A percentile compares a stretch with the other conserved stretches of the same genome.
Conservation (phyloP, 2,113 vertebrate species). For the Gorsachius goisagi region DNA sequence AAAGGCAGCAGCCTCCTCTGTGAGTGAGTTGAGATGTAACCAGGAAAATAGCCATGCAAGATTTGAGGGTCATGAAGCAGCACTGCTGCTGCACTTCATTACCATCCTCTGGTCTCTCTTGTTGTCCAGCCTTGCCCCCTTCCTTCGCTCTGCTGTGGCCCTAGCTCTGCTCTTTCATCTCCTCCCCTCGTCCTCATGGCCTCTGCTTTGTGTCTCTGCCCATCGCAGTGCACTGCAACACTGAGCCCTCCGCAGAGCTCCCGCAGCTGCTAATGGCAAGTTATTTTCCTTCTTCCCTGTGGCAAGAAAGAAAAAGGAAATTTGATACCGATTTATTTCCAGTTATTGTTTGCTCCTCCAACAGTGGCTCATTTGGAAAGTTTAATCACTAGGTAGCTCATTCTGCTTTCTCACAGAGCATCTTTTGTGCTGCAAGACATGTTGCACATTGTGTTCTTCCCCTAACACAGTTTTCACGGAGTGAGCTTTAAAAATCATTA, state of each 20-base stretch:
- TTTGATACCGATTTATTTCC: neutral
- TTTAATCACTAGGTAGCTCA: constrained; percentile 50
- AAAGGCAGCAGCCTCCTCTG: neutral
- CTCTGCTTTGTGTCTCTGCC: constrained; percentile 1
- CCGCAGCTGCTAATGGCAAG: neutral
- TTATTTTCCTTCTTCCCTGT: neutral
- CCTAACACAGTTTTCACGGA: neutral
- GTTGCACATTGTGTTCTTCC: neutral
- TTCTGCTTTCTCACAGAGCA: constrained; percentile 45
- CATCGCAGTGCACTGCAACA: neutral
- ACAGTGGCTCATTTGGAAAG: constrained; percentile 25
- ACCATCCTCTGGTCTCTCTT: neutral
- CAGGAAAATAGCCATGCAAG: neutral
- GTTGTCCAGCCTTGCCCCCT: neutral
- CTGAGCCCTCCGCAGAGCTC: accelerated
- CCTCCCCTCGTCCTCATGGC: neutral
- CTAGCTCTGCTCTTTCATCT: neutral
- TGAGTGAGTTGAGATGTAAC: neutral
- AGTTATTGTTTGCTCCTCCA: constrained; percentile 4
- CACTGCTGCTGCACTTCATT: neutral
- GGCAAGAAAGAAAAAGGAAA: neutral
- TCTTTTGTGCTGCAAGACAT: neutral
- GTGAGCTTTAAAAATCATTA: neutral
- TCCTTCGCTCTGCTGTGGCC: neutral
- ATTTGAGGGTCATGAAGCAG: neutral